Evolutionary conservation across 2,888 invertebrate species (phyloP), one percentile per base, ranked within the genome.

Genomic region (Notodonta ziczac): DNA sequence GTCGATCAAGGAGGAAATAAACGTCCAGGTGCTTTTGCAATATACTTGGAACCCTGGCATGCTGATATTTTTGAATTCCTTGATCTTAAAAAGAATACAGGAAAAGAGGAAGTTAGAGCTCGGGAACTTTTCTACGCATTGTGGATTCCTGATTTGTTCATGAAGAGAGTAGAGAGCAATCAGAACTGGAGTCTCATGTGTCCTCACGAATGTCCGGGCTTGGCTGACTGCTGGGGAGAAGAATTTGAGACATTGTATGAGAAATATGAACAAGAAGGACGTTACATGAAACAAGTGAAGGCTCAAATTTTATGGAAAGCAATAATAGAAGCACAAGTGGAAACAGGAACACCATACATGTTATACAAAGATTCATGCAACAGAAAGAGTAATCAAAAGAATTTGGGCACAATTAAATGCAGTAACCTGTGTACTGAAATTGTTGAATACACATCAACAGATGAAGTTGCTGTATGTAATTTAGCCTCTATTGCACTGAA

Each of bases 31-130:
- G 99, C 99, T 4, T 99, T 99, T 93, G 99, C 99, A 14, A 96
- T 99, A 66, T 99, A 99, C 83, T 90, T 99, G 59, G 99, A 99
- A 88, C 99, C 99, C 0, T 99, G 99, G 99, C 99, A 99, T 91
- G 97, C 98, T 0, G 99, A 99, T 87, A 94, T 99, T 63, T 98
- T 99, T 85, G 98, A 98, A 65, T 99, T 99, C 90, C 91, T 99
- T 58, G 97, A 99, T 84, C 93, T 99, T 57, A 98, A 97, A 83
- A 99, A 99, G 86, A 99, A 99, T 85, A 98, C 98, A 0, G 97
- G 99, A 0, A 98, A 98, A 83, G 99, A 99, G 85, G 99, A 99
- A 88, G 94, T 96, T 48, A 94, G 99, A 54, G 99, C 99, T 0
- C 95, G 99, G 59, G 99, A 99, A 89, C 92, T 99, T 48, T 99